phyloP scores from a whole-genome alignment of 2,113 vertebrate genomes.

The Psittacus erithacus region DNA sequence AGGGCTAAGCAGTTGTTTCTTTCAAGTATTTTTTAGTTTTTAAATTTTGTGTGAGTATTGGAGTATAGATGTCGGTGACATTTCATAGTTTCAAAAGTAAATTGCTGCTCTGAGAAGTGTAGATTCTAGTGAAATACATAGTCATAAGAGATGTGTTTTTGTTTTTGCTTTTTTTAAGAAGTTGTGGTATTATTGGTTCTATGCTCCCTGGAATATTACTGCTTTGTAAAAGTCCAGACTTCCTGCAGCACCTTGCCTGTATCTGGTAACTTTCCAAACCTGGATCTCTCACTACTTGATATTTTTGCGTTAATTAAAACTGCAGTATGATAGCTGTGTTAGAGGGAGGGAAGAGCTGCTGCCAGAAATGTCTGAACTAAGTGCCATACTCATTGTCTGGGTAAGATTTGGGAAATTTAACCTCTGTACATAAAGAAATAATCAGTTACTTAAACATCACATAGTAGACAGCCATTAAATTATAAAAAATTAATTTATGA shows the following conservation, averaged over 20 bases:
- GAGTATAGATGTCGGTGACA: constrained; percentile 86
- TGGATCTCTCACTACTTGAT: constrained; percentile 82
- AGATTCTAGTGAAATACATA: constrained; percentile 86
- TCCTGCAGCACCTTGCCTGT: constrained; percentile 79
- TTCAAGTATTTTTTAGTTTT: constrained; percentile 87
- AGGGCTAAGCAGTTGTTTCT: constrained; percentile 87
- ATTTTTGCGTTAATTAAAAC: constrained; percentile 83
- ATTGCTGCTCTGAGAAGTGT: constrained; percentile 88
- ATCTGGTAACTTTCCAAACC: constrained; percentile 74
- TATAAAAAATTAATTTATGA: constrained; percentile 99
- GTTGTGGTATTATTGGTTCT: constrained; percentile 89
- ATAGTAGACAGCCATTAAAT: constrained; percentile 99
- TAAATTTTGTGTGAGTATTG: constrained; percentile 85
- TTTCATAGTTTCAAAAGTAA: constrained; percentile 90
- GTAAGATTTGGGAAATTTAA: constrained; percentile 89
- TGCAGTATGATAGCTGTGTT: constrained; percentile 81
- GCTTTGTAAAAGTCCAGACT: constrained; percentile 84
- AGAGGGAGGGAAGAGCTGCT: constrained; percentile 84
- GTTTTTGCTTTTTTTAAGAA: constrained; percentile 76
- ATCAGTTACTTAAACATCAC: constrained; percentile 91
- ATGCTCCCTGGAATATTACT: constrained; percentile 85
- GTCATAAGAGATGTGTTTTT: constrained; percentile 82
- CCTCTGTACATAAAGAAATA: constrained; percentile 89
- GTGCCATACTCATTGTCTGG: constrained; percentile 93
- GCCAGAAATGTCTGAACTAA: constrained; percentile 93